These are phyloP conservation scores for Agrypnia vestita DNA, from an alignment of 1,140 invertebrate genomes.

Conservation along the genomic window DNA sequence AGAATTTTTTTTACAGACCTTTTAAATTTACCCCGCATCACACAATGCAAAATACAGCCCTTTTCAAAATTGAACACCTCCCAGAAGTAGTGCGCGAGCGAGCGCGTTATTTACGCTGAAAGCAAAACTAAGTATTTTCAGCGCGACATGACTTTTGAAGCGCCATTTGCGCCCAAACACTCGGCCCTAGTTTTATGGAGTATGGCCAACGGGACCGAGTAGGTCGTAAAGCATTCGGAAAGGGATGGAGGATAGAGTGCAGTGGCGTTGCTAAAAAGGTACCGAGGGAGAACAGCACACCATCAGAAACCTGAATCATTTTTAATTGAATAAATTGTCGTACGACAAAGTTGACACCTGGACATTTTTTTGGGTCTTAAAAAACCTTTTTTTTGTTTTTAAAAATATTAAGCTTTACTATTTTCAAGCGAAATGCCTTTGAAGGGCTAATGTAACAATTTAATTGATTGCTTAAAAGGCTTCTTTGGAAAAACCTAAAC, in stretches of 20 bases:
- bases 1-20: too few species aligned
- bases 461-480: too few species aligned
- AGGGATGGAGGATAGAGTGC: constrained; percentile 35
- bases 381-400: too few species aligned
- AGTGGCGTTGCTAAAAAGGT: constrained; percentile 3
- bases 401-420: too few species aligned
- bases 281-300: background rate
- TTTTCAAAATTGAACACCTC: constrained; percentile 7
- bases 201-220: constrained; percentile 19
- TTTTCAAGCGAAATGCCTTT: too few species aligned
- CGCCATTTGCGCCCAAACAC: constrained; percentile 30
- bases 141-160: constrained; percentile 42
- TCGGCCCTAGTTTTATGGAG: constrained; percentile 31
- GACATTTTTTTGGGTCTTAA: too few species aligned
- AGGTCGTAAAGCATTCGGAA: constrained; percentile 26
- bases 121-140: constrained; percentile 35
- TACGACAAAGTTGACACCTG: too few species aligned
- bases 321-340: too few species aligned
- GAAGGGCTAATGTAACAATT: too few species aligned
- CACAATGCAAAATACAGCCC: constrained; percentile 4
- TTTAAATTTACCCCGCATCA: too few species aligned
- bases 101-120: constrained; percentile 38
- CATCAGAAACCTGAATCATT: background rate
- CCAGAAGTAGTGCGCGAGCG: background rate
- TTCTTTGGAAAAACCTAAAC: background rate